phyloP scores from a whole-genome alignment of 2,888 invertebrate species.

The Podotricha telesiphe region DNA sequence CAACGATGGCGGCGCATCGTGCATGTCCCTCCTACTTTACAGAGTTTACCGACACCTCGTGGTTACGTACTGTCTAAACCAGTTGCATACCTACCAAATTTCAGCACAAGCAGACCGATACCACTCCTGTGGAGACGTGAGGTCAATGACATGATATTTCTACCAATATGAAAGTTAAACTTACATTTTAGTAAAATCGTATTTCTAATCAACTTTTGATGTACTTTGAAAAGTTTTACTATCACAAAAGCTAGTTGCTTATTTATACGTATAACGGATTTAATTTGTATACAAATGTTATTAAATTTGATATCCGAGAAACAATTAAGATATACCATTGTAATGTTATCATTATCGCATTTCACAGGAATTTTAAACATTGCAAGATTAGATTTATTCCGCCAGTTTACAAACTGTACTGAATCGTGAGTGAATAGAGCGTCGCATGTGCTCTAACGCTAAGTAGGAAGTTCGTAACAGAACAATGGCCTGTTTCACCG shows the following conservation, averaged over 20 bases:
- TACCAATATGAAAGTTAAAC: slow-evolving; percentile 45
- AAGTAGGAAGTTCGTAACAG: slow-evolving; percentile 45
- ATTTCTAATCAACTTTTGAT: slow-evolving; percentile 1
- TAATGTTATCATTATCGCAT: slow-evolving; percentile 26
- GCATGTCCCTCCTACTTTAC: slow-evolving; percentile 49
- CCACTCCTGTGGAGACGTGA: slow-evolving; percentile 58
- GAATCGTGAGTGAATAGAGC: slow-evolving; percentile 20
- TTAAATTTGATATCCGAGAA: slow-evolving; percentile 19
- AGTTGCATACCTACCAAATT: slow-evolving; percentile 70
- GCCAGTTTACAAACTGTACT: slow-evolving; percentile 9
- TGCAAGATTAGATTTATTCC: slow-evolving; percentile 25
- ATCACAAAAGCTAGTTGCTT: background rate
- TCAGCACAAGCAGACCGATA: slow-evolving; percentile 75
- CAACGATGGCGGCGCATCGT: slow-evolving; percentile 52
- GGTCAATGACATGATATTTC: slow-evolving; percentile 71
- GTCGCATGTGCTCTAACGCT: slow-evolving; percentile 33
- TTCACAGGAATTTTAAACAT: slow-evolving; percentile 24
- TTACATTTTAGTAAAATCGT: slow-evolving; percentile 32
- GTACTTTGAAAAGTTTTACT: background rate
- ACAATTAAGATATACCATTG: slow-evolving; percentile 24
- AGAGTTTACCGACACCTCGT: slow-evolving; percentile 52
- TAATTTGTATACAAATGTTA: background rate
- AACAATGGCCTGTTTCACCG: slow-evolving; percentile 51
- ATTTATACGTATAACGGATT: background rate
- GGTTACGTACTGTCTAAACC: slow-evolving; percentile 61